phyloP scores from a whole-genome alignment of 2,113 vertebrate genomes.

The Psittacara wagleri region DNA sequence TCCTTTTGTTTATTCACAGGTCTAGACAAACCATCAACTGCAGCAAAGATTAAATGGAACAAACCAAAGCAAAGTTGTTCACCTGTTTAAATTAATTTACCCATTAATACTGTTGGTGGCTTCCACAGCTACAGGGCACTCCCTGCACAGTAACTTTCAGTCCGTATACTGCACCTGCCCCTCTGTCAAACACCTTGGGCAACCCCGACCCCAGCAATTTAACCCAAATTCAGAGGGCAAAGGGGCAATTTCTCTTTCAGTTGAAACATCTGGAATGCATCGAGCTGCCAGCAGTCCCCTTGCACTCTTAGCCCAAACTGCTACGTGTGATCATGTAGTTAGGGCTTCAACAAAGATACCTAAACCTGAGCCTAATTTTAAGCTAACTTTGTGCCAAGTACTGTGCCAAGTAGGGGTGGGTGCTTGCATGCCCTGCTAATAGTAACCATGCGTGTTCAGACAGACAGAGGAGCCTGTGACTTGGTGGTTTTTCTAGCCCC shows the following conservation, averaged over 20 bases:
- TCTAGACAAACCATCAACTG: not conserved
- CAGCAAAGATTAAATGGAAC: not conserved
- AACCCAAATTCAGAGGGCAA: not conserved
- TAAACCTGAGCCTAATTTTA: constrained; percentile 15
- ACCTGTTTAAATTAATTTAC: constrained; percentile 47
- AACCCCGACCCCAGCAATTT: not conserved
- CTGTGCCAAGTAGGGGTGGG: not conserved
- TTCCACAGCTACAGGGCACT: not conserved
- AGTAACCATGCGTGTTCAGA: not conserved
- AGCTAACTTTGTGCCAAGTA: not conserved
- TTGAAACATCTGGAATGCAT: constrained; percentile 37
- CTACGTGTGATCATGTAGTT: not conserved
- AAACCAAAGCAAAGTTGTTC: constrained; percentile 16
- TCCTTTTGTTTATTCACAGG: constrained; percentile 30
- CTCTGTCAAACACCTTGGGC: not conserved
- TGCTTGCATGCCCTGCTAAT: not conserved
- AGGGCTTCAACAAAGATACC: not conserved
- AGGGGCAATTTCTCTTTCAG: constrained; percentile 4
- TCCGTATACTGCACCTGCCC: not conserved
- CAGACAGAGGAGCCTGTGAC: not conserved
- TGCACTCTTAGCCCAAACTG: constrained; percentile 10
- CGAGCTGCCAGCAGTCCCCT: not conserved
- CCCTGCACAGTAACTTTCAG: not conserved
- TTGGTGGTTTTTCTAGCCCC: not conserved
- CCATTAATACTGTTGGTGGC: not conserved